A percentile compares a stretch with the other conserved stretches of the same genome.
phyloP scores from a whole-genome alignment of 2,888 invertebrate genomes.

The Synergus umbraculus region DNA sequence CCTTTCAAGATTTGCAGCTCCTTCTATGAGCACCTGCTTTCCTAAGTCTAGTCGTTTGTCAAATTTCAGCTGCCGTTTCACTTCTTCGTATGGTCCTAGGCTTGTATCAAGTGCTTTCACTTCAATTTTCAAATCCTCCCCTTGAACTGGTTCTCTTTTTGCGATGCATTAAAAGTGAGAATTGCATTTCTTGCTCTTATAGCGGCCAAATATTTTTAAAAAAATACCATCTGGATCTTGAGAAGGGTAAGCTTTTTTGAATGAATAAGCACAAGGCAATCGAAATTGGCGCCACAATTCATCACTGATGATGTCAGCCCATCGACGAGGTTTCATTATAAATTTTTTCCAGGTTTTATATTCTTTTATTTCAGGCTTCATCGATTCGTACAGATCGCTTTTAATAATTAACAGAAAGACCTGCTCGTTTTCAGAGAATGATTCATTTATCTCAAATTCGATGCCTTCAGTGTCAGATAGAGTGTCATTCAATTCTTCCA shows the following conservation, averaged over 20 bases:
- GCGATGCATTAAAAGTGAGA: background rate
- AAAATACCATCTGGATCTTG: background rate
- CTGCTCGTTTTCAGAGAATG: background rate
- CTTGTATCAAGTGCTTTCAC: background rate
- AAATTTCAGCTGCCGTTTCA: background rate
- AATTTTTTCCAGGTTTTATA: constrained; percentile 1
- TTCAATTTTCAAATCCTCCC: background rate
- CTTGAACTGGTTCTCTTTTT: background rate
- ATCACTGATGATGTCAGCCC: background rate
- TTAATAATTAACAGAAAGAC: background rate
- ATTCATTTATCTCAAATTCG: background rate
- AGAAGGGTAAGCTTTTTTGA: background rate
- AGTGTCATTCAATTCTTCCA: background rate
- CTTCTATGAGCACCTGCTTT: background rate
- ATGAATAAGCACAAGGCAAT: background rate
- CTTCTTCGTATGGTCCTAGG: background rate
- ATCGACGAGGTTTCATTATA: background rate
- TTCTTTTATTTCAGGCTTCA: background rate
- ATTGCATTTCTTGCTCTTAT: background rate
- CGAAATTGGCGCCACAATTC: background rate
- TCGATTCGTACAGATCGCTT: background rate
- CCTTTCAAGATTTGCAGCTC: background rate
- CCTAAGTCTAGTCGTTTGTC: background rate
- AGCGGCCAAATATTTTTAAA: background rate
- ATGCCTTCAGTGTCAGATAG: background rate